Percentiles rank a stretch among this genome's conserved stretches.
Conservation (phyloP, 2,113 vertebrate genomes). For the Tursiops truncatus region DNA sequence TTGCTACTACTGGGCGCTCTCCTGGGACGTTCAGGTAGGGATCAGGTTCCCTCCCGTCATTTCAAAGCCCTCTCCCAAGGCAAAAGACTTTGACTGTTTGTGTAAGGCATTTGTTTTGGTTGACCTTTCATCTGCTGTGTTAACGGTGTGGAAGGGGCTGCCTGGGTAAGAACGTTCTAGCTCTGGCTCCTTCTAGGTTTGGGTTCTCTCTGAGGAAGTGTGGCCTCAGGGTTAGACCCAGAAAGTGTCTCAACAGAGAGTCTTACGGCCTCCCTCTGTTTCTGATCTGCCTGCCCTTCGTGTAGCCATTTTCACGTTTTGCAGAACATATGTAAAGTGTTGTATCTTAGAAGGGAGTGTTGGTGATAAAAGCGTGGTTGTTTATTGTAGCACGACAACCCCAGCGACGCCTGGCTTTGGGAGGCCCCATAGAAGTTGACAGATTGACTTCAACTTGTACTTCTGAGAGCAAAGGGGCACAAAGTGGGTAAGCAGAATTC, state of each 20-base stretch:
- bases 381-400: not conserved
- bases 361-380: not conserved
- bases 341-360: not conserved
- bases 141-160: not conserved
- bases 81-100: not conserved
- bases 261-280: not conserved
- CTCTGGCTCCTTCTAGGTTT: not conserved
- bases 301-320: not conserved
- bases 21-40: not conserved
- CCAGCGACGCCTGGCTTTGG: not conserved
- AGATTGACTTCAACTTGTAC: not conserved
- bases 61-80: not conserved
- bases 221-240: not conserved
- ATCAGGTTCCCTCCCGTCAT: not conserved
- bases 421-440: not conserved
- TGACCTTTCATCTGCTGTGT: not conserved
- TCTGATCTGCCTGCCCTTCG: not conserved
- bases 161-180: not conserved
- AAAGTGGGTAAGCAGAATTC: not conserved
- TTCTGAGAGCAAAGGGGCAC: not conserved
- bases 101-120: not conserved
- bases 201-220: not conserved
- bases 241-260: not conserved
- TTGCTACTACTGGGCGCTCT: slow-evolving; percentile 27
- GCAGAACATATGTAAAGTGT: too few relatives aligned